These are phyloP conservation scores for Plectrocnemia conspersa DNA, from an alignment of 1,140 invertebrate genomes.

Conservation along the genomic window DNA sequence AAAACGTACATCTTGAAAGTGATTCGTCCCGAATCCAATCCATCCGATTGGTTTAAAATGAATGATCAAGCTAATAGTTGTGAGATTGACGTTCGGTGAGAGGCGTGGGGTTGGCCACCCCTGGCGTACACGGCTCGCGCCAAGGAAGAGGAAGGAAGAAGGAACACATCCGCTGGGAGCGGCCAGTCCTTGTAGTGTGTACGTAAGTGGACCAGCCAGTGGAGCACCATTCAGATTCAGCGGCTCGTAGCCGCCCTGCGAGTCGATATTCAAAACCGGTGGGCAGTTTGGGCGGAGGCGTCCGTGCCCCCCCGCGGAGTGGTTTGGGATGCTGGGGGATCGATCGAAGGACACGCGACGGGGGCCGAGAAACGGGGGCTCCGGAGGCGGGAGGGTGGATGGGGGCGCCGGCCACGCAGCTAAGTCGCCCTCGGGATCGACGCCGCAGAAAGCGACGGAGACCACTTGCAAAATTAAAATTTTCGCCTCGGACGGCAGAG, in stretches of 20 bases:
- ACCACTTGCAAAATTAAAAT: conserved; percentile 17
- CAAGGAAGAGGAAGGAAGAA: not conserved
- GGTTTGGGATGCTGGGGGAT: conserved; percentile 24
- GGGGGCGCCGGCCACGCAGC: conserved; percentile 9
- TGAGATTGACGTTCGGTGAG: no score
- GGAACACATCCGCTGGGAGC: conserved; percentile 7
- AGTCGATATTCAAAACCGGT: conserved; percentile 34
- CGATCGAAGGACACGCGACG: conserved; percentile 31
- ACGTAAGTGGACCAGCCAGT: conserved; percentile 2
- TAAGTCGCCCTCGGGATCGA: conserved; percentile 17
- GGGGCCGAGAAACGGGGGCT: not conserved
- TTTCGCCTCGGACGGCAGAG: not conserved
- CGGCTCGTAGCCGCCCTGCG: conserved; percentile 15
- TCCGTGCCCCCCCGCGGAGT: conserved; percentile 23
- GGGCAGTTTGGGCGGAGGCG: conserved; percentile 24
- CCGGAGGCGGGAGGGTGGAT: not conserved
- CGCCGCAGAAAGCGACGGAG: conserved; percentile 12
- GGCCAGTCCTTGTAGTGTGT: not conserved
- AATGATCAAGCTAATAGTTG: no score
- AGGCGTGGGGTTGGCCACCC: not conserved
- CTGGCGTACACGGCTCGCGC: not conserved
- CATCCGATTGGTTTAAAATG: no score
- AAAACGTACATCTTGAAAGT: no score
- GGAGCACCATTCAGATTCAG: conserved; percentile 22
- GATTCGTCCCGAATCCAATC: no score